Base-by-base conservation (phyloP, 2,797 vertebrate species). In the Eulemur albifrons region DNA sequence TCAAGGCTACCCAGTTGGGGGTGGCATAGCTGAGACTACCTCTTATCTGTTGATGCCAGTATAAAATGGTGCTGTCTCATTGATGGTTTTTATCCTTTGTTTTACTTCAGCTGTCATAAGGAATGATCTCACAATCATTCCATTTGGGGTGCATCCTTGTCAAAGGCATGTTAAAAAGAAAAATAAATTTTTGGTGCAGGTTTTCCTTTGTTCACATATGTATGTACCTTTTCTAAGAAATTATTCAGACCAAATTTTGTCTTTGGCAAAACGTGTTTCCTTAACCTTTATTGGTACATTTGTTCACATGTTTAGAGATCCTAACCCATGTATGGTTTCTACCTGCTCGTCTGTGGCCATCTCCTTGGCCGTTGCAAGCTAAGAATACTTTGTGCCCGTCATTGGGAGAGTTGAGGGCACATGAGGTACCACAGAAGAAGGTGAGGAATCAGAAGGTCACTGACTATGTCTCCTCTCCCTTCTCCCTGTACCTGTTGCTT, bases 151-250 rank as follows among this genome's bases (percentile, higher is more conserved):
- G 48, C 14, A 23, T 94, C n/a, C 25, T 88, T 57, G 14, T 94
- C 18, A 79, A 57, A 87, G 65, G 21, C 52, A 27, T 86, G 63
- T 93, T 75, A 79, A 57, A 93, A 73, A 85, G 75, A 54, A 90
- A 90, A 79, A n/a, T 69, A 50, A 92, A 57, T 75, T 92, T 45
- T 27, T 85, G 32, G 7, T 82, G 18, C 32, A 86, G 10, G 52
- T 40, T 81, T 40, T 94, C 25, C n/a, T 92, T 81, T 89, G 63
- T 91, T 91, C n/a, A 75, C 8, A 27, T 50, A 43, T 43, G 30
- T 65, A 59, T 95, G 77, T 96, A 23, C n/a, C 35, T 21, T 81
- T 76, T 77, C 12, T 72, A 59, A 95, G 79, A 91, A 96, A 59
- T 77, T 61, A 79, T 17, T 80, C 25, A 73, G 27, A 75, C n/a